A percentile compares a stretch with the other conserved stretches of the same genome.
phyloP scores from a whole-genome alignment of 1,140 invertebrate genomes.

The Tribolium madens region DNA sequence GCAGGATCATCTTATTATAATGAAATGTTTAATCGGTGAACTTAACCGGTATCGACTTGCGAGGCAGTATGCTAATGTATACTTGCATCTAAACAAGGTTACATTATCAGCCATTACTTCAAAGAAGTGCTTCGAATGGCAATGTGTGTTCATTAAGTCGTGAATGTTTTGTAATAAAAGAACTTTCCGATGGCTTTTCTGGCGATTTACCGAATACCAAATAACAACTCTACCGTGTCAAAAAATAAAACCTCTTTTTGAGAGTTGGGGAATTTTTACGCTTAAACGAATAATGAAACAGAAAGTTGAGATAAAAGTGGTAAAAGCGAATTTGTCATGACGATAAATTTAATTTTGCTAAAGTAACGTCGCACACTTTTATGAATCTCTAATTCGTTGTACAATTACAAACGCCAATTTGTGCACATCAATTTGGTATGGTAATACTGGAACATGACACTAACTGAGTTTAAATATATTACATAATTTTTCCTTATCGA shows the following conservation, averaged over 20 bases:
- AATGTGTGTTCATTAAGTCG: conserved; percentile 4
- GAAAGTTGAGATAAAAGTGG: conserved; percentile 31
- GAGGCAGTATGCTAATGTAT: conserved; percentile 40
- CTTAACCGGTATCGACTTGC: conserved; percentile 41
- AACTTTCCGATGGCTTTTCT: conserved; percentile 11
- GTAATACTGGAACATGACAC: conserved; percentile 4
- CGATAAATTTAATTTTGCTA: conserved; percentile 29
- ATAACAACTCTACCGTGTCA: conserved; percentile 13
- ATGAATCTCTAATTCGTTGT: conserved; percentile 28
- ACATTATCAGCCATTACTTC: conserved; percentile 9
- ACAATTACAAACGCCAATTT: conserved; percentile 26
- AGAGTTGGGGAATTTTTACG: conserved; percentile 20
- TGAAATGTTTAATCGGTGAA: conserved; percentile 45
- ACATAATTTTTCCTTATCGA: conserved; percentile 47
- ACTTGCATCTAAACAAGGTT: conserved; percentile 31
- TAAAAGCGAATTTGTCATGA: conserved; percentile 30
- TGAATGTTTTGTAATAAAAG: conserved; percentile 10
- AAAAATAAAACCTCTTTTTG: conserved; percentile 32
- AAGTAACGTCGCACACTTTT: conserved; percentile 26
- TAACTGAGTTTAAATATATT: conserved; percentile 47
- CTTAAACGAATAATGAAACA: conserved; percentile 38
- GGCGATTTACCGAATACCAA: conserved; percentile 13
- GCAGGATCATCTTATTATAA: conserved; percentile 44
- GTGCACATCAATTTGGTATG: conserved; percentile 27
- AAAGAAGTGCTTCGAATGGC: neutral